Evolutionary conservation across 1,140 invertebrate genomes (phyloP), one percentile per base, ranked within the genome.

Genomic region (Triops longicaudatus): DNA sequence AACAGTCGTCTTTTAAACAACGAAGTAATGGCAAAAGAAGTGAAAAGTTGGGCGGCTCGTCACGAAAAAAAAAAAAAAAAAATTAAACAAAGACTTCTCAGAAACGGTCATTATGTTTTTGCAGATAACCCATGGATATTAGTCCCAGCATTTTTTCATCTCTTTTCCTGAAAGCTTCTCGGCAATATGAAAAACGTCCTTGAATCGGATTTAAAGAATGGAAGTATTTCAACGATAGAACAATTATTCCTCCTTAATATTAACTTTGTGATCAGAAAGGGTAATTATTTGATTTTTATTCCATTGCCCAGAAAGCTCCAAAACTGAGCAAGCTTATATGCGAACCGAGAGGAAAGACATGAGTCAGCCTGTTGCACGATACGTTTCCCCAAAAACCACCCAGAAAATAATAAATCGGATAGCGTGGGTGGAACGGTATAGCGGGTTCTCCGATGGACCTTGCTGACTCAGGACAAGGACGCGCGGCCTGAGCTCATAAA

Each of bases 401-500:
- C 10, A 63, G 17, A 63, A 63, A 63, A 37, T 4, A 37, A 37
- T 7, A 37, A 44, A 44, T 44, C 50, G 0, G 17, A 63, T 63
- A n/a, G 50, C 1, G 50, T 63, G 50, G 50, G 50, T n/a, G 50
- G 50, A 63, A 63, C 31, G 50, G 50, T 63, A 63, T 63, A 63
- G 50, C 50, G 50, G 50, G 50, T 63, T 63, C 50, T 63, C 22
- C 50, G 10, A 63, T 22, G 22, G 50, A 63, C 50, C 50, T 63
- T 63, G 50, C 50, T 63, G 50, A 63, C 17, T 63, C 50, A 63
- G 50, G 50, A 63, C 50, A 63, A 63, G 50, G 50, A 63, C 50
- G 50, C 50, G 50, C 50, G 50, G 22, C 50, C 31, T 37, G 31
- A 37, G 31, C 31, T 37, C n/a, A n/a, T n/a, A n/a, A n/a, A n/a